phyloP scores from a whole-genome alignment of 2,113 vertebrate species.

The Nymphicus hollandicus region DNA sequence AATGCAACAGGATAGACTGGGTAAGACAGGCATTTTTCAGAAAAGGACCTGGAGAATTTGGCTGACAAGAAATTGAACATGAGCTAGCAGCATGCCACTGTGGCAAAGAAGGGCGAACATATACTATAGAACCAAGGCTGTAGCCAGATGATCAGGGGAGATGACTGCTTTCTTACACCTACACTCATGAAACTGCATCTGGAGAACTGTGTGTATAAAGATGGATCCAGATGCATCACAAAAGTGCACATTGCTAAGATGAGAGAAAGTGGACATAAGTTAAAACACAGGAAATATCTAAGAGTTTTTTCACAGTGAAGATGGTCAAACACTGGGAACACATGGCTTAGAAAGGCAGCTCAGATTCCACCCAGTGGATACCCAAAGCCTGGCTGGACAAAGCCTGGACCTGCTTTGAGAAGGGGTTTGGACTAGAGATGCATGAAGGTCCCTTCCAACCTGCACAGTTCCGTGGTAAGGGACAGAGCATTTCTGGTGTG shows the following conservation, averaged over 20 bases:
- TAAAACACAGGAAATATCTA: neutral
- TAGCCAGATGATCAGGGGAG: neutral
- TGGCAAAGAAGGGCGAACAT: rapidly evolving
- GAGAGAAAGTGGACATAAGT: neutral
- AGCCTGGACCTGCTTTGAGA: neutral
- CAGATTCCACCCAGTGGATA: neutral
- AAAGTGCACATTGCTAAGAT: neutral
- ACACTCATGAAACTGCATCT: neutral
- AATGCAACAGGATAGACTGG: neutral
- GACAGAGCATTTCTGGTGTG: neutral
- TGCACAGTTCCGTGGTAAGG: neutral
- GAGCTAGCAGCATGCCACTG: neutral
- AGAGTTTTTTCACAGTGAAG: neutral
- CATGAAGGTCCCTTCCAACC: neutral
- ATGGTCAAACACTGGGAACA: neutral
- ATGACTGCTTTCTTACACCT: neutral
- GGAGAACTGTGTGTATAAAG: neutral
- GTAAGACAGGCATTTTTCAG: neutral
- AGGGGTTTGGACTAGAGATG: neutral
- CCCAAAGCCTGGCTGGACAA: neutral
- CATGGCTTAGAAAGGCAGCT: neutral
- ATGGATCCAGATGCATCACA: neutral
- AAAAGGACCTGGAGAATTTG: neutral
- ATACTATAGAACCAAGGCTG: neutral
- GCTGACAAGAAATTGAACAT: neutral